Evolutionary conservation across 2,888 invertebrate genomes (phyloP).

Genomic region (Macrosoma leucophasiata): DNA sequence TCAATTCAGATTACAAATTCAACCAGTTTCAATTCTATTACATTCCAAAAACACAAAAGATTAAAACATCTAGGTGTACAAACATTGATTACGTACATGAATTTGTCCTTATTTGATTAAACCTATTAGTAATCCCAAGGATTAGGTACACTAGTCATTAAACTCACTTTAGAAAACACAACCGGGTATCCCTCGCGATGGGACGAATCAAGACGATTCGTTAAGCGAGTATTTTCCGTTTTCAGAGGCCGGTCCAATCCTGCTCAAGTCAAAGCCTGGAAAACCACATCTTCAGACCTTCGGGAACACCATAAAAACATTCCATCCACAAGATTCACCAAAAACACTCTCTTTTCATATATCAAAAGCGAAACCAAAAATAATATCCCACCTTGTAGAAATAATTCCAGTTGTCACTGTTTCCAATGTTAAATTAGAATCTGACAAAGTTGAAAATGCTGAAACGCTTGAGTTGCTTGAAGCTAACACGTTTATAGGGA

Average conservation of each 20-base stretch:
- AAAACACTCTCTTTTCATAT: slow-evolving; percentile 19
- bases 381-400: slow-evolving; percentile 4
- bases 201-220: slow-evolving; percentile 44
- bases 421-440: slow-evolving; percentile 6
- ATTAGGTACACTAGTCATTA: no score
- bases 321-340: slow-evolving; percentile 22
- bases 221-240: slow-evolving; percentile 49
- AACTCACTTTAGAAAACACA: no score
- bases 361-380: slow-evolving; percentile 13
- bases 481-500: no score
- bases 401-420: slow-evolving; percentile 5
- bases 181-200: slow-evolving; percentile 23
- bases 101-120: no score
- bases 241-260: slow-evolving; percentile 44
- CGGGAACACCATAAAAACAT: slow-evolving; percentile 26
- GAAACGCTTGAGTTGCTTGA: slow-evolving; percentile 5
- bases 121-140: no score
- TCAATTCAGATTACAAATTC: no score
- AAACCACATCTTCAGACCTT: slow-evolving; percentile 24
- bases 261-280: slow-evolving; percentile 33
- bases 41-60: no score
- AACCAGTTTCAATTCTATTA: no score
- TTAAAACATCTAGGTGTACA: no score
- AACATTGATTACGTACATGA: no score
- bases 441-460: neutral